phyloP scores from a whole-genome alignment of 2,888 invertebrate species.

The Buathra laborator region DNA sequence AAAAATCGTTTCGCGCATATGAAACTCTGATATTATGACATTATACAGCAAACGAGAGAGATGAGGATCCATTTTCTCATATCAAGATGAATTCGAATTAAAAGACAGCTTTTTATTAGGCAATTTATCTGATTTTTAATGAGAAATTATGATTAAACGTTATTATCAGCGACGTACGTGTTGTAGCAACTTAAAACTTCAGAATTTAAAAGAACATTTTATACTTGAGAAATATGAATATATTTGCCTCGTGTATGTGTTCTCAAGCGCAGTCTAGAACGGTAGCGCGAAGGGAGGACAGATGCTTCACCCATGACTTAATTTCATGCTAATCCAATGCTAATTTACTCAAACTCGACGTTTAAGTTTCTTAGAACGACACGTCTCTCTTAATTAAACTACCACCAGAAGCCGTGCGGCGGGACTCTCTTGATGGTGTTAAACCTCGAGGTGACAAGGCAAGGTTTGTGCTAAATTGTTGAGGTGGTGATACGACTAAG shows the following conservation, averaged over 20 bases:
- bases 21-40: constrained; percentile 7
- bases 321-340: constrained; percentile 68
- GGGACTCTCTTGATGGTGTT: constrained; percentile 55
- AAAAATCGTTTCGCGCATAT: background rate
- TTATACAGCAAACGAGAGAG: background rate
- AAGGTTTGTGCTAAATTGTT: constrained; percentile 5
- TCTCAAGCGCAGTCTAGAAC: constrained; percentile 18
- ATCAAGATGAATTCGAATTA: background rate
- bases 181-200: background rate
- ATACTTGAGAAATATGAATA: background rate
- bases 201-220: background rate
- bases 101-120: background rate
- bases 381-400: constrained; percentile 65
- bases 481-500: constrained; percentile 14
- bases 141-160: background rate
- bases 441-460: constrained; percentile 19
- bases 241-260: background rate
- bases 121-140: background rate
- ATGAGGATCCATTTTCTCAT: constrained; percentile 1
- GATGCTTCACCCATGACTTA: constrained; percentile 49
- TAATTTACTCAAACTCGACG: constrained; percentile 63
- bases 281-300: constrained; percentile 18
- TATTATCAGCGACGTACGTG: background rate
- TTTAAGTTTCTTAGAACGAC: constrained; percentile 62
- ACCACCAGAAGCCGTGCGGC: constrained; percentile 42